Evolutionary conservation across 1,140 invertebrate genomes (phyloP), one percentile per base, ranked within the genome.

Genomic region (Tetragonula clypearis): DNA sequence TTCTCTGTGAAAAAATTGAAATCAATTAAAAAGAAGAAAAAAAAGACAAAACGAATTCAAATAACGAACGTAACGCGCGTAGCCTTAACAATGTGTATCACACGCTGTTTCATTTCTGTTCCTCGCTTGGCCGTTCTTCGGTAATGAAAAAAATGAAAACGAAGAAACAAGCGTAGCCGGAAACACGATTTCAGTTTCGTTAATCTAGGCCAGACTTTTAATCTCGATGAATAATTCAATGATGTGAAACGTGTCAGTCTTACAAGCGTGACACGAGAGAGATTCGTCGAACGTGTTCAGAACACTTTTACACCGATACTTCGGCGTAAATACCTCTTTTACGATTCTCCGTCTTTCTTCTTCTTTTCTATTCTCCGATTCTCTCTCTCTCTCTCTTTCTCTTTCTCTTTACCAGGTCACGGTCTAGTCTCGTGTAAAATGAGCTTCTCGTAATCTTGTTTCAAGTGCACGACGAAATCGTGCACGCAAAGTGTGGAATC

Each of bases 211-310:
- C 4, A 6, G 6, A n/a, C 5, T 53, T 21, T 68, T 9, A 55
- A 68, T 49, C 21, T 79, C 9, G 53, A 65, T 3, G 78, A 71
- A 79, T 49, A 79, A 79, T 79, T 58, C 30, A 71, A 12, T 41
- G 12, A 0, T 3, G 53, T 15, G 26, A 79, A 9, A 21, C 19
- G 49, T 53, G 12, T 3, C 14, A 26, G 56, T 55, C 21, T n/a
- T 35, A 21, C 11, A 76, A 19, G 9, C 26, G 26, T 19, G 60
- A 12, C 55, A 68, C 26, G 65, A n/a, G 68, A 21, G 4, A 58
- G 23, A 41, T 58, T 80, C 55, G 30, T 56, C 4, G 12, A 49
- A 72, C 41, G 30, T 11, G 14, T 17, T 71, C 66, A 30, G 56
- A 30, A 71, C 66, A 60, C 79, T 49, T 80, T 23, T 14, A 12